phyloP scores from a whole-genome alignment of 2,113 vertebrate genomes.

The Phoxinus phoxinus region DNA sequence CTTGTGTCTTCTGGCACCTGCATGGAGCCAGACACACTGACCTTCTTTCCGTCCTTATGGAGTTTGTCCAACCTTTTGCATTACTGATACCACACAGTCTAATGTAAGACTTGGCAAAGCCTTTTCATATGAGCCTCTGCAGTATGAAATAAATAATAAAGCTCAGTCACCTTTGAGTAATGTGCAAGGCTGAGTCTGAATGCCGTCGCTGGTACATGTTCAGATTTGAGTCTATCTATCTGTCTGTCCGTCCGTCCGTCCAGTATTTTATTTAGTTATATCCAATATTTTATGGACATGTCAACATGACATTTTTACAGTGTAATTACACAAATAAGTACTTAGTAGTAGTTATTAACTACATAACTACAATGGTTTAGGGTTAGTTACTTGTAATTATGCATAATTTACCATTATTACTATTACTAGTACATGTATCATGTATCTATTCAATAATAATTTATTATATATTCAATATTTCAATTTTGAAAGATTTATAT shows the following conservation, averaged over 20 bases:
- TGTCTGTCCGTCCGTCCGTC: background rate
- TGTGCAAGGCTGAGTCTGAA: background rate
- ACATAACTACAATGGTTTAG: too few species aligned
- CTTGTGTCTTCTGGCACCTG: constrained; percentile 42
- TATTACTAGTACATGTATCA: too few species aligned
- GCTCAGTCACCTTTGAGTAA: background rate
- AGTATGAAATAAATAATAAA: constrained; percentile 40
- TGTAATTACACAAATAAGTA: too few species aligned
- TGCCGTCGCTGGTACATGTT: constrained; percentile 5
- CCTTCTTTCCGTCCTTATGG: constrained; percentile 11
- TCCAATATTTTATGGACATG: background rate
- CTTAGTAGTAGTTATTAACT: too few species aligned
- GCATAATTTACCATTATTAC: too few species aligned
- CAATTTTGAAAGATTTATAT: too few species aligned
- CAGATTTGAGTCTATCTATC: too few species aligned
- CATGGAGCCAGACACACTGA: constrained; percentile 30
- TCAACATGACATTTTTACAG: too few species aligned
- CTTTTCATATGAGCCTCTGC: constrained; percentile 15
- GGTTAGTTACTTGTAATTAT: too few species aligned
- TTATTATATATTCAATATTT: too few species aligned
- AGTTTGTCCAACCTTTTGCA: constrained; percentile 9
- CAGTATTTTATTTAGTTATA: background rate
- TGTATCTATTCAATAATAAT: too few species aligned
- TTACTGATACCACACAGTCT: constrained; percentile 27
- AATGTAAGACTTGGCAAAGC: constrained; percentile 43